Percentiles rank a stretch among this genome's conserved stretches.
phyloP scores from a whole-genome alignment of 1,140 invertebrate species.

The Asbolus verrucosus region DNA sequence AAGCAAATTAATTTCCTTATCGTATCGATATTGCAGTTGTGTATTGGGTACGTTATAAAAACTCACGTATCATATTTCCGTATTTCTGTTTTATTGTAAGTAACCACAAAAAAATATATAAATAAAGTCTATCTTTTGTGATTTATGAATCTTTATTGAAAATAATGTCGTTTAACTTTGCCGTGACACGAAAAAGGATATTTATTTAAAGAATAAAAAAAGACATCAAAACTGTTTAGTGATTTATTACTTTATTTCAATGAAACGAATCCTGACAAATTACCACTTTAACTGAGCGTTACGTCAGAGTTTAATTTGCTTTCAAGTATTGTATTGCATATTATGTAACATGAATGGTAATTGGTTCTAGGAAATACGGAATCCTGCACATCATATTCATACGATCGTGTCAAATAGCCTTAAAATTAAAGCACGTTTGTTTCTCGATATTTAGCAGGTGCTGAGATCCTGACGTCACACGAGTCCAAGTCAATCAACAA shows the following conservation, averaged over 20 bases:
- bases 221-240: background rate
- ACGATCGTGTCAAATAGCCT: background rate
- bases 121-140: no score
- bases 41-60: no score
- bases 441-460: slow-evolving; percentile 59
- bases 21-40: background rate
- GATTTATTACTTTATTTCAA: background rate
- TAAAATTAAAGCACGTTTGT: slow-evolving; percentile 32
- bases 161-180: no score
- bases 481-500: slow-evolving; percentile 32
- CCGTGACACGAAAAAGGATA: no score
- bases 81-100: no score
- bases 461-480: slow-evolving; percentile 59
- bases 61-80: background rate
- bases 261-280: background rate
- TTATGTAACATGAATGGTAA: background rate
- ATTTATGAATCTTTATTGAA: no score
- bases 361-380: background rate
- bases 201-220: background rate
- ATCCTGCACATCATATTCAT: slow-evolving; percentile 8
- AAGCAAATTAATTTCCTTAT: slow-evolving; percentile 1
- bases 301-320: background rate
- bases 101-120: no score
- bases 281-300: background rate
- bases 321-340: background rate